A percentile compares a stretch with the other conserved stretches of the same genome.
Conservation (phyloP, 2,888 invertebrate species). For the Caenorhabditis sinica region DNA sequence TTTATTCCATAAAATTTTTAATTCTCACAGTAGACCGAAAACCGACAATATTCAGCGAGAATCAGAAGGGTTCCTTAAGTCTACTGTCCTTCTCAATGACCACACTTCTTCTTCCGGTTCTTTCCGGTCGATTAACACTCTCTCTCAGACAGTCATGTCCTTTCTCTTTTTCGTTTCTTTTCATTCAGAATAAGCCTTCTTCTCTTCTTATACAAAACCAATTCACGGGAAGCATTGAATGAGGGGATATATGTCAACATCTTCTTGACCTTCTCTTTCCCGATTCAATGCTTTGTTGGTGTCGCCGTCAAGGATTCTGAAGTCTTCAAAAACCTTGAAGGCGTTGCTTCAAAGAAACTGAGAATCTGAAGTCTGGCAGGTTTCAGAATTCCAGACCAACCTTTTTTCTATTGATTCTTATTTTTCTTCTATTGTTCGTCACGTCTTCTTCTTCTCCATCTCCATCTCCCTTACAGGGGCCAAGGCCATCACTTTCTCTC, state of each 20-base stretch:
- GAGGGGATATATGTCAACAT: constrained; percentile 37
- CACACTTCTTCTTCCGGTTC: neutral
- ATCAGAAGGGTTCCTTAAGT: too few species aligned
- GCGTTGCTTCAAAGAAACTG: neutral
- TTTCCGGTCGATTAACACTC: constrained; percentile 30
- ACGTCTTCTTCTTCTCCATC: constrained; percentile 23
- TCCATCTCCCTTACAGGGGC: constrained; percentile 11
- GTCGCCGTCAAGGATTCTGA: too few species aligned
- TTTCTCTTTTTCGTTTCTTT: neutral
- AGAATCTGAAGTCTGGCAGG: neutral
- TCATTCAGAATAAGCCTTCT: neutral
- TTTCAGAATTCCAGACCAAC: neutral
- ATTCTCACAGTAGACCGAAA: too few species aligned
- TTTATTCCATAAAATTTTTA: too few species aligned
- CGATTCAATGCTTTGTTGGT: too few species aligned
- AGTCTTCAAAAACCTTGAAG: too few species aligned
- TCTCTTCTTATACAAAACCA: neutral
- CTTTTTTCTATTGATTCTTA: constrained; percentile 1
- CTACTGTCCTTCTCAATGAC: too few species aligned
- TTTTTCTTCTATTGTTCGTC: neutral
- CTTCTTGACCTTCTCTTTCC: constrained; percentile 21
- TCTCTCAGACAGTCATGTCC: neutral
- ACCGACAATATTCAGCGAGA: too few species aligned
- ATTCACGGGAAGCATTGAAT: neutral
- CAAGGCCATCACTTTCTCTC: constrained; percentile 49